Evolutionary conservation across 1,140 invertebrate genomes (phyloP), one percentile per base, ranked within the genome.

Genomic region (Solenopsis invicta): DNA sequence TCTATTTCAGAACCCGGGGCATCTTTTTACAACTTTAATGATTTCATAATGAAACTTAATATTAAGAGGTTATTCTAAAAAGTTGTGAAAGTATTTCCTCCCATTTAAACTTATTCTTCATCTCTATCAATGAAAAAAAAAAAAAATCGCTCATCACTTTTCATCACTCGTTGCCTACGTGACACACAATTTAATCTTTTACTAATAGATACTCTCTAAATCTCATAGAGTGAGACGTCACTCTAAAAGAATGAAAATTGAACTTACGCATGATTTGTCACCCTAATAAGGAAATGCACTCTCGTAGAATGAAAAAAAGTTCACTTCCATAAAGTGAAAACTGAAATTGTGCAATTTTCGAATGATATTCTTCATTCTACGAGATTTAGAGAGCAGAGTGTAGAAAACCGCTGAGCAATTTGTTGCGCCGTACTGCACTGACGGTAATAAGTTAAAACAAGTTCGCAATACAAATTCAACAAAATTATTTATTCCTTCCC

Each of bases 41-140:
- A 64, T 78, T 66, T 66, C 18, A 34, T 48, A 48, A 50, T 4
- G 61, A 50, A 64, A 78, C 2, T 78, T 29, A 48, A 77, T 34
- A 64, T 66, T 66, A 66, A 50, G 8, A 66, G 18, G 10, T 34
- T 48, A 48, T 21, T 54, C 8, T 50, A 9, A 16, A 48, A 81
- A 71, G 50, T 59, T 56, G 10, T 16, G 21, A 13, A 54, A 56
- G 2, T 81, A 56, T 45, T 67, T 41, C 13, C 50, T 54, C 10
- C 48, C 13, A 41, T 56, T 67, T 29, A 81, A 81, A 45, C 9
- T 45, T 56, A 37, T 41, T 59, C 18, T 37, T 56, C 13, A 10
- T 45, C 5, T 29, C n/a, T 6, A 4, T 54, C 16, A 41, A 69
- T 54, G 37, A 48, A 54, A 80, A 69, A 81, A 64, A 48, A 54